Conservation (phyloP, 2,797 vertebrate genomes). For the Salarias fasciatus region DNA sequence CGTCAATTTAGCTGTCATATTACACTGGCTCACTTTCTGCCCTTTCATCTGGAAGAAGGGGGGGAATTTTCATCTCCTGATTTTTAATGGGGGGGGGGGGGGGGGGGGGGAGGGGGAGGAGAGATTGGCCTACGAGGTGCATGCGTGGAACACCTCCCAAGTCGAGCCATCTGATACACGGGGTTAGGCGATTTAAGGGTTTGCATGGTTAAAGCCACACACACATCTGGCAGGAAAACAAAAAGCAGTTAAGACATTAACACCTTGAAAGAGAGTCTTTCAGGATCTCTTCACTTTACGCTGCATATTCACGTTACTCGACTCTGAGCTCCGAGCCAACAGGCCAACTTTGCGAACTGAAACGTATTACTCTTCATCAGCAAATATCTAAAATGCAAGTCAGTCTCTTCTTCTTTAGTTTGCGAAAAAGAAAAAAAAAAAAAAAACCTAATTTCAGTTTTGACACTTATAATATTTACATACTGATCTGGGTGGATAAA, state of each 20-base stretch:
- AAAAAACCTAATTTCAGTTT: no score
- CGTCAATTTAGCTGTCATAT: conserved; percentile 74
- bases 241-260: conserved; percentile 26
- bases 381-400: no score
- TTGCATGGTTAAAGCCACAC: conserved; percentile 58
- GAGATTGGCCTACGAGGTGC: conserved; percentile 58
- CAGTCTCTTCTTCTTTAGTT: no score
- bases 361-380: no score
- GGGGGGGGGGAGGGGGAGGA: conserved; percentile 50
- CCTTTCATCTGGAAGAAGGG: conserved; percentile 69
- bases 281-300: background rate
- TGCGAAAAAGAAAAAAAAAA: no score
- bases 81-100: conserved; percentile 57
- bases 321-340: no score
- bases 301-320: no score
- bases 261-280: conserved; percentile 48
- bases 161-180: conserved; percentile 56
- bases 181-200: conserved; percentile 65
- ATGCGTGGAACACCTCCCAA: conserved; percentile 48
- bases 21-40: conserved; percentile 64
- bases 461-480: no score
- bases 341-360: no score
- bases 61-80: conserved; percentile 69
- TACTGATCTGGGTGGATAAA: conserved; percentile 6
- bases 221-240: conserved; percentile 6